Percentiles rank a stretch among this genome's conserved stretches.
phyloP scores from a whole-genome alignment of 2,113 vertebrate genomes.

The Cavia porcellus region DNA sequence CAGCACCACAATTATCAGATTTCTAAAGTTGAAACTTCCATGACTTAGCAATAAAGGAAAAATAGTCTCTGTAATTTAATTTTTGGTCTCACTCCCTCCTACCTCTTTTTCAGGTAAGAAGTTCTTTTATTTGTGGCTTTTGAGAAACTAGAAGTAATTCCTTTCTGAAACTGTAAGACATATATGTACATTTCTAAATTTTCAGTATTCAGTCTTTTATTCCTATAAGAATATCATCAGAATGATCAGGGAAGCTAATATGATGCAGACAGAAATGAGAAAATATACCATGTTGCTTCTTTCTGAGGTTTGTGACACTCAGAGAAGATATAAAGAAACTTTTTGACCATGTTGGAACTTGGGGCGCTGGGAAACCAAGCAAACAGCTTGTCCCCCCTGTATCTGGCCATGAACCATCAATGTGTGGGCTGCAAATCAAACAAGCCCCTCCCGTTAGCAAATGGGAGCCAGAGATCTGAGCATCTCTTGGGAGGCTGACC shows the following conservation, averaged over 20 bases:
- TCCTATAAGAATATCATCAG: neutral
- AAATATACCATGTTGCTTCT: neutral
- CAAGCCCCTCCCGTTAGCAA: no score
- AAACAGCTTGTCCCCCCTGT: no score
- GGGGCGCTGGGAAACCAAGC: no score
- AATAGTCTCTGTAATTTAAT: neutral
- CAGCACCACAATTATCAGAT: neutral
- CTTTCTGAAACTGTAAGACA: neutral
- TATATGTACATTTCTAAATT: neutral
- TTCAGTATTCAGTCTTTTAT: neutral
- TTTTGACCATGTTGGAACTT: no score
- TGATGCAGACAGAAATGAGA: neutral
- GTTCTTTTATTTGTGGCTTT: neutral
- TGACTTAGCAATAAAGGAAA: no score
- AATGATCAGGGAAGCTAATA: neutral
- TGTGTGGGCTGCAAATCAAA: no score
- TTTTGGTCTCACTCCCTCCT: neutral
- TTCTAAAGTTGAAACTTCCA: neutral
- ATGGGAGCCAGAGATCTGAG: no score
- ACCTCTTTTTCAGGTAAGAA: neutral
- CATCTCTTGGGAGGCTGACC: no score
- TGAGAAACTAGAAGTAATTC: neutral
- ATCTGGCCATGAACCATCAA: no score
- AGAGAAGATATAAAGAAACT: neutral
- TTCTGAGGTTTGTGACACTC: neutral